A percentile compares a stretch with the other conserved stretches of the same genome.
These are phyloP conservation scores for Puntigrus tetrazona DNA, from an alignment of 2,113 vertebrate genomes.

Conservation along the genomic window DNA sequence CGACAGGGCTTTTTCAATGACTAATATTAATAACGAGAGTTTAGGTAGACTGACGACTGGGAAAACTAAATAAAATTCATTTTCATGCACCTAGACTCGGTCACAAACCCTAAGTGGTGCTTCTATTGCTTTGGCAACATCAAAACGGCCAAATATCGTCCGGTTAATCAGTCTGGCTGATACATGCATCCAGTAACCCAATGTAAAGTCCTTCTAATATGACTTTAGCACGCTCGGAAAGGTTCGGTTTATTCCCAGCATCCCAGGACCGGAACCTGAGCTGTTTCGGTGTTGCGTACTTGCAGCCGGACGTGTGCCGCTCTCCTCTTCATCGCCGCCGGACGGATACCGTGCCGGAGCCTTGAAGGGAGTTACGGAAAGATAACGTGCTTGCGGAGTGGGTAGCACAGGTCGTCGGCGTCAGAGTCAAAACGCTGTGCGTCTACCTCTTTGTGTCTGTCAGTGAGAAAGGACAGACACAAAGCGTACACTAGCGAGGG, in stretches of 20 bases:
- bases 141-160: not conserved
- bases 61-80: not conserved
- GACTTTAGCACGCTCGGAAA: no score
- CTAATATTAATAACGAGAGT: not conserved
- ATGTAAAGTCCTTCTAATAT: no score
- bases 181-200: not conserved
- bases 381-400: not conserved
- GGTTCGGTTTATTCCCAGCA: not conserved
- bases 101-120: not conserved
- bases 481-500: constrained; percentile 46
- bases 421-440: not conserved
- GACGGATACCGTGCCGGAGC: not conserved
- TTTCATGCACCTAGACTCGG: not conserved
- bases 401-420: not conserved
- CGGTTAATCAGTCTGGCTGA: not conserved
- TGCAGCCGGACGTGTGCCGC: not conserved
- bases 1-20: not conserved
- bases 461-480: constrained; percentile 14
- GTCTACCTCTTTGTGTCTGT: not conserved
- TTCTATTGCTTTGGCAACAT: not conserved
- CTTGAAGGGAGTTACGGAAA: not conserved
- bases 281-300: not conserved
- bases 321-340: not conserved
- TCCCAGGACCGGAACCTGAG: not conserved
- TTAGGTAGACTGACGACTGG: not conserved